Base-by-base conservation (phyloP, 1,140 invertebrate genomes). In the Drosophila mayri region DNA sequence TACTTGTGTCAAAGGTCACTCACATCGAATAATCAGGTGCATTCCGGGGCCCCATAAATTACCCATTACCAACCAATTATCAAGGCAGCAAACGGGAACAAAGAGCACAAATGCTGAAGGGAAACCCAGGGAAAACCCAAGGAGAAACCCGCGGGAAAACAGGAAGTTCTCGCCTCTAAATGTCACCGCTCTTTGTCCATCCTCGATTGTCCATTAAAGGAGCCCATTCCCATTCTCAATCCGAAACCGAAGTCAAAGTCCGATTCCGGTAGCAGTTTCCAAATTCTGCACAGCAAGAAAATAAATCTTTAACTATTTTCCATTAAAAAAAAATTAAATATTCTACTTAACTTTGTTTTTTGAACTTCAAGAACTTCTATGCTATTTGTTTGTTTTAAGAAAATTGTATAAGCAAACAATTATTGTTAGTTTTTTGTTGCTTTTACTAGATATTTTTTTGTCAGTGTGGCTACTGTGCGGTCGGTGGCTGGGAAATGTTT, bases 11-110 rank as follows among this genome's bases (percentile, higher is more conserved):
- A 80, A 79, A 79, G 77, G 77, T 79, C 77, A 79, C 76, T 79
- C 77, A 79, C 77, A 76, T 76, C 47, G 68, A 76, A 76, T 86
- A 76, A 76, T 86, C 81, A 85, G 82, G 81, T 85, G 82, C 67
- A 73, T 70, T 41, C 74, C 73, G 60, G 41, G 44, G 44, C 64
- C 68, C 67, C 75, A 71, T 87, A 86, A 87, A 86, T 87, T 82
- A 83, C 73, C 79, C 76, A 85, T 85, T 79, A 85, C 83, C 65
- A 82, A 78, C 79, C 83, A 86, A 86, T 86, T 86, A 86, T 70
- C 62, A 67, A 55, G 44, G 66, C 37, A 72, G 50, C 35, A 20
- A 9, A 3, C 32, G 14, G 22, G 28, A 3, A 47, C 46, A 47
- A 47, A 72, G 8, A 71, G 64, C 68, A 80, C 28, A 57, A 60